A percentile compares a stretch with the other conserved stretches of the same genome.
Evolutionary conservation across 2,797 vertebrate species (phyloP).

Genomic region (Myotis daubentonii): DNA sequence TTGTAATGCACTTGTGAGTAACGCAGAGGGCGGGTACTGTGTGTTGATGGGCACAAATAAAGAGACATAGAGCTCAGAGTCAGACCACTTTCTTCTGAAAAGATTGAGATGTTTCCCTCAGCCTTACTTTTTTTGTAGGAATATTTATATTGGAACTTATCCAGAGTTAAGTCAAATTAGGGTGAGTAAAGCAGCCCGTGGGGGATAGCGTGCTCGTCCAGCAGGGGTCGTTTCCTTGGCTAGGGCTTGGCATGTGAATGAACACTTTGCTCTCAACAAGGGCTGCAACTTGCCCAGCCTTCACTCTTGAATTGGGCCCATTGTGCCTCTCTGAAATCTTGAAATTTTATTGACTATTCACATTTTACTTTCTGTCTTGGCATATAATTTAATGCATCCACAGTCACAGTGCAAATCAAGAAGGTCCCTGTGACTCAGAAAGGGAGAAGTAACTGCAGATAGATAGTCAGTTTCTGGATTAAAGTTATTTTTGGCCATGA

Average conservation of each 20-base stretch:
- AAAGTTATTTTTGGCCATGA: neutral
- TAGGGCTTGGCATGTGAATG: neutral
- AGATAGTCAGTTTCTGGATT: slow-evolving; percentile 2
- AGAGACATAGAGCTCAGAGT: neutral
- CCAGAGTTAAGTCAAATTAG: slow-evolving; percentile 50
- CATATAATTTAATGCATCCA: slow-evolving; percentile 1
- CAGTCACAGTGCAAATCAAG: neutral
- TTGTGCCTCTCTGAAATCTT: slow-evolving; percentile 48
- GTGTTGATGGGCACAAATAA: neutral
- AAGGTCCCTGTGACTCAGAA: slow-evolving; percentile 6
- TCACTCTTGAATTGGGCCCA: slow-evolving; percentile 45
- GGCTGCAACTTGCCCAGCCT: neutral
- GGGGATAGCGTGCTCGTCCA: neutral
- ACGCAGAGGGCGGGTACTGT: neutral
- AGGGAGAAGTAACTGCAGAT: neutral
- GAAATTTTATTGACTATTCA: slow-evolving; percentile 48
- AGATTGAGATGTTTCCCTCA: slow-evolving; percentile 23
- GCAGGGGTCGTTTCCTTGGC: neutral
- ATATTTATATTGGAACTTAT: slow-evolving; percentile 59
- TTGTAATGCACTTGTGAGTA: neutral
- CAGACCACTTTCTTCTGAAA: neutral
- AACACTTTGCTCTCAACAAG: neutral
- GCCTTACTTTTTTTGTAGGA: neutral
- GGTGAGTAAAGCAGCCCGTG: slow-evolving; percentile 25
- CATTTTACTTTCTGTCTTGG: slow-evolving; percentile 61